Evolutionary conservation across 2,888 invertebrate species (phyloP).

Genomic region (Erebia epiphron): DNA sequence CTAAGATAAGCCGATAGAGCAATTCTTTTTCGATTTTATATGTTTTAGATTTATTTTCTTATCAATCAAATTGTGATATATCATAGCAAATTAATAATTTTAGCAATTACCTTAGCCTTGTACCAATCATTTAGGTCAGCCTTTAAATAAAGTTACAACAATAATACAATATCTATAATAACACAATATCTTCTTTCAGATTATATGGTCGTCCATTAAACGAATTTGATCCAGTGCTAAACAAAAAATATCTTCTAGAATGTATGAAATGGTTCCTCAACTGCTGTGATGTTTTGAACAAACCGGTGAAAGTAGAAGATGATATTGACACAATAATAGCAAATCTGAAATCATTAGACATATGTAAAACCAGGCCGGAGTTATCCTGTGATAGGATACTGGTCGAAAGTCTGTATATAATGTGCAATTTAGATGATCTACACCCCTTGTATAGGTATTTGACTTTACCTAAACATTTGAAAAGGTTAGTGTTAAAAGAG

Average conservation of each 20-base stretch:
- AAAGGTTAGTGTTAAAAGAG: slow-evolving; percentile 63
- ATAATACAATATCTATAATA: too few species aligned
- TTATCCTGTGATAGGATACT: slow-evolving; percentile 69
- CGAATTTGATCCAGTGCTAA: slow-evolving; percentile 87
- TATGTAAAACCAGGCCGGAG: slow-evolving; percentile 37
- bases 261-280: slow-evolving; percentile 86
- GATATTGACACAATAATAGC: slow-evolving; percentile 26
- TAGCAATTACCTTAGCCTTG: too few species aligned
- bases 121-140: too few species aligned
- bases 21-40: too few species aligned
- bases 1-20: too few species aligned
- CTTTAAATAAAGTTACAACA: too few species aligned
- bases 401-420: slow-evolving; percentile 86
- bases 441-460: slow-evolving; percentile 81
- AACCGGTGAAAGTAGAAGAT: not conserved
- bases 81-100: too few species aligned
- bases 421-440: slow-evolving; percentile 85
- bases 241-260: slow-evolving; percentile 87
- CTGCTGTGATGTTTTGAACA: slow-evolving; percentile 77
- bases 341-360: slow-evolving; percentile 34
- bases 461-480: slow-evolving; percentile 62
- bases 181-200: slow-evolving; percentile 72
- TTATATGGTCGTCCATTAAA: slow-evolving; percentile 81
- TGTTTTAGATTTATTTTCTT: too few species aligned
- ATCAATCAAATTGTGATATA: too few species aligned